Evolutionary conservation across 2,888 invertebrate genomes (phyloP).

Genomic region (Drosophila leonis): DNA sequence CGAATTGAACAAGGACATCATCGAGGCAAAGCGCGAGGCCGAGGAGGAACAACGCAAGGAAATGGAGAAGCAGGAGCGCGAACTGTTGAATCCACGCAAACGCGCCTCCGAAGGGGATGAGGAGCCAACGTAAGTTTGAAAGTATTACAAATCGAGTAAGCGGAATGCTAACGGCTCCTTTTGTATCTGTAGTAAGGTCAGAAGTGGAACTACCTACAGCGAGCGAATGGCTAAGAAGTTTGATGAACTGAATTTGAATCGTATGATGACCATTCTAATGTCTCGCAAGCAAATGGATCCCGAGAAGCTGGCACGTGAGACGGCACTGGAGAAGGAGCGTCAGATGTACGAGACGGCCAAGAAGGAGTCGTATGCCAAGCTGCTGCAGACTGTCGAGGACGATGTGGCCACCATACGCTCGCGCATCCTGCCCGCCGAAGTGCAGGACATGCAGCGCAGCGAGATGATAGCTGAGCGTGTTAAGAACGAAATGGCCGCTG

Average conservation of each 20-base stretch:
- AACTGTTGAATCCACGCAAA: conserved; percentile 60
- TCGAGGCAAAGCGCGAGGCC: conserved; percentile 82
- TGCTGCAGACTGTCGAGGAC: conserved; percentile 73
- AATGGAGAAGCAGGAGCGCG: conserved; percentile 84
- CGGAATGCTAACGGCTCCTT: background rate
- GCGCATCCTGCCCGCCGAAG: conserved; percentile 85
- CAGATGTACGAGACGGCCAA: conserved; percentile 86
- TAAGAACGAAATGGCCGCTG: conserved; percentile 56
- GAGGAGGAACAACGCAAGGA: conserved; percentile 86
- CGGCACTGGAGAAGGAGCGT: conserved; percentile 89
- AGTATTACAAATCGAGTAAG: too few relatives aligned
- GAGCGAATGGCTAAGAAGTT: conserved; percentile 86
- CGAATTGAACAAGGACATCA: conserved; percentile 83
- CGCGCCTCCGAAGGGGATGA: conserved; percentile 67
- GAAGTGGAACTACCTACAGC: conserved; percentile 55
- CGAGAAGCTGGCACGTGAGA: conserved; percentile 87
- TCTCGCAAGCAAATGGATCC: conserved; percentile 84
- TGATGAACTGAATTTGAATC: conserved; percentile 88
- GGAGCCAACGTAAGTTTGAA: conserved; percentile 37
- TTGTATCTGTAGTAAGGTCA: background rate
- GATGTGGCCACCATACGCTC: conserved; percentile 82
- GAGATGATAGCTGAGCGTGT: conserved; percentile 80
- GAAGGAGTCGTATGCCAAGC: conserved; percentile 74
- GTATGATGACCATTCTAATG: conserved; percentile 86
- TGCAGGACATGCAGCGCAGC: conserved; percentile 83